Evolutionary conservation across 2,888 invertebrate genomes (phyloP), one percentile per base, ranked within the genome.

Genomic region (Tipula vernalis): DNA sequence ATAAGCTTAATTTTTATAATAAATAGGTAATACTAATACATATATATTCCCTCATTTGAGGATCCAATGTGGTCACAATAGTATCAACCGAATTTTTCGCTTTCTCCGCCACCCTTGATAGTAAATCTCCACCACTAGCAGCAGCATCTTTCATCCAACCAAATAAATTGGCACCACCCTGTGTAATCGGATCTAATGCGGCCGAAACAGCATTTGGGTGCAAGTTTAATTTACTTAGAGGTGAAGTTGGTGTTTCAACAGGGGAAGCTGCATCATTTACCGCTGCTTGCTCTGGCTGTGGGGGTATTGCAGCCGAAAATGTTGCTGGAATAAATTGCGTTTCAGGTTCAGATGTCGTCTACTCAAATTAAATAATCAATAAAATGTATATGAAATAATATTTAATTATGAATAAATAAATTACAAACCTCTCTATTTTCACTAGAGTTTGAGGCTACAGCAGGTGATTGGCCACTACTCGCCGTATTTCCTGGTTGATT

Each of bases 21-120:
- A 28, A 71, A 71, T 71, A 71, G 71, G 36, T 71, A 86, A 51
- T 83, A 36, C 41, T 94, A 95, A 93, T 93, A 97, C 97, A 94
- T 88, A 97, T 94, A 89, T 96, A 95, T 91, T 97, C 96, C 90
- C 95, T 95, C 97, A 97, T 97, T 91, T 97, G 97, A 15, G 97
- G 97, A 91, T 97, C 97, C 36, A 97, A 92, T 8, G 97, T 97
- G 10, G 96, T 97, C 87, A 97, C 96, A 93, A 97, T 95, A 0
- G 95, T 94, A 90, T 97, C 96, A 0, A 97, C 95, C 0, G 96
- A 96, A 89, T 93, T 96, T 92, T 96, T 95, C 0, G 95, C 95
- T 51, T 51, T 86, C 28, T 57, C 86, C 8, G 86, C 86, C 3
- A 86, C 86, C 13, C 42, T 6, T n/a, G 28, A 39, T 3, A 86